These are phyloP conservation scores for Cataglyphis altisquamis DNA, from an alignment of 2,888 invertebrate genomes.

Conservation along the genomic window DNA sequence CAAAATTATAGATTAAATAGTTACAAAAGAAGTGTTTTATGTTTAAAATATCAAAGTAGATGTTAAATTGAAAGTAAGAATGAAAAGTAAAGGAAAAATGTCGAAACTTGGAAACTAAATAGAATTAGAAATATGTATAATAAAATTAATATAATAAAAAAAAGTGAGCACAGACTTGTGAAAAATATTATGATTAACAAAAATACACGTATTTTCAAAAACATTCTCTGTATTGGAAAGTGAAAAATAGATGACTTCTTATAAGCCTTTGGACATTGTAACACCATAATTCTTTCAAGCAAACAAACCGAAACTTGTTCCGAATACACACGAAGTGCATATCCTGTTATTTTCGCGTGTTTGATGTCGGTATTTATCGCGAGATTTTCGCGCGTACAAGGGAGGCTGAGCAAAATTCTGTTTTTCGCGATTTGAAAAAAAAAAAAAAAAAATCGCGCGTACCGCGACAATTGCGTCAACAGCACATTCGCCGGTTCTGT, in stretches of 20 bases:
- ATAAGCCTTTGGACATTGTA: not conserved
- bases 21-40: not conserved
- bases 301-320: slow-evolving; percentile 30
- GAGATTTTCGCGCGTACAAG: slow-evolving; percentile 40
- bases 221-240: not conserved
- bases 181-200: not conserved
- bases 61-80: not conserved
- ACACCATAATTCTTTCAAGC: not conserved
- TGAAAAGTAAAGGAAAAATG: not conserved
- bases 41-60: not conserved
- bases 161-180: not conserved
- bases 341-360: slow-evolving; percentile 38
- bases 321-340: slow-evolving; percentile 4
- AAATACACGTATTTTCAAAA: not conserved
- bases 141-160: not conserved
- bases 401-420: slow-evolving; percentile 14
- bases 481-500: slow-evolving; percentile 5
- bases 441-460: slow-evolving; percentile 18
- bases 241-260: not conserved
- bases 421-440: slow-evolving; percentile 31
- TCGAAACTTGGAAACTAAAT: not conserved
- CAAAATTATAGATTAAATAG: not conserved
- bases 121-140: not conserved
- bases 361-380: slow-evolving; percentile 37
- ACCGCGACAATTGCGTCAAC: slow-evolving; percentile 34